Conservation (phyloP, 2,888 invertebrate genomes). For the Adineta ricciae region DNA sequence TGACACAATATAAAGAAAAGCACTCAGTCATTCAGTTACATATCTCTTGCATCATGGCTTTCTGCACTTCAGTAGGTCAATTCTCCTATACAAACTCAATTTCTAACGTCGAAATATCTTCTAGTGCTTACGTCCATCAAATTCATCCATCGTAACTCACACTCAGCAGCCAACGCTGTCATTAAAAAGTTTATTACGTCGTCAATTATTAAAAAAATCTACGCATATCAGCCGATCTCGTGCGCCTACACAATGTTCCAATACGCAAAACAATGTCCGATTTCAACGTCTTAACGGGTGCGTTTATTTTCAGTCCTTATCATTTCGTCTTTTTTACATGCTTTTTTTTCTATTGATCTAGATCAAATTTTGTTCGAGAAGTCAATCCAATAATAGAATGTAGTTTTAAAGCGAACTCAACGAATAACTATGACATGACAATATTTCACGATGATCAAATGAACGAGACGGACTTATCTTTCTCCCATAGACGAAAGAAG, state of each 20-base stretch:
- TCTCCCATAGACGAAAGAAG: neutral
- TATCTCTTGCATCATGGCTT: neutral
- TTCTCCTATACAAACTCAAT: neutral
- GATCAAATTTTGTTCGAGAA: neutral
- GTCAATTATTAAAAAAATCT: neutral
- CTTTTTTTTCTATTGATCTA: neutral
- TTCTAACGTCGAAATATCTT: neutral
- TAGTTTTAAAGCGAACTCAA: neutral
- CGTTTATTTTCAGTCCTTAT: neutral
- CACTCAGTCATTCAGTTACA: neutral
- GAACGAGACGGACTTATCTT: neutral
- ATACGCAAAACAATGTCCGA: neutral
- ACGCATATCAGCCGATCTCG: neutral
- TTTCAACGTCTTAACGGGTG: neutral
- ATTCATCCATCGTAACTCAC: neutral
- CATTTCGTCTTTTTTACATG: neutral
- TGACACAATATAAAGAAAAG: neutral
- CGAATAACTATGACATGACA: neutral
- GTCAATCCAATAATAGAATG: neutral
- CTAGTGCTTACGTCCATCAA: neutral
- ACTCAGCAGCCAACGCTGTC: neutral
- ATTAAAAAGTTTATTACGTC: neutral
- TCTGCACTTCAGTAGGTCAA: neutral
- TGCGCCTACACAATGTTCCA: too few species aligned
- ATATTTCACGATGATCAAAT: neutral